Conservation (phyloP, 2,113 vertebrate species). For the Labrus mixtus region DNA sequence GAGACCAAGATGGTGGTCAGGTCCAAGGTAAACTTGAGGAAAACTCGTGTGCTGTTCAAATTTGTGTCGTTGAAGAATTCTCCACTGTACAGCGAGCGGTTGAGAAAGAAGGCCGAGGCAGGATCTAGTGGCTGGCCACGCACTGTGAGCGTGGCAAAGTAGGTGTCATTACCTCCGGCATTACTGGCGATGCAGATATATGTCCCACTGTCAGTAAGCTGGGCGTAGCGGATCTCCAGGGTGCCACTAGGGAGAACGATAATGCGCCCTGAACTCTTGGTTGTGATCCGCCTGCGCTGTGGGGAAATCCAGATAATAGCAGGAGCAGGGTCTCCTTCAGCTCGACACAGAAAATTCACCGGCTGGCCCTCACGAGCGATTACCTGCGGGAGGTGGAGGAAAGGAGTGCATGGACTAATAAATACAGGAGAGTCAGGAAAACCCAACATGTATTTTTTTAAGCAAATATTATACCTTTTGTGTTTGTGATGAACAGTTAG, state of each 20-base stretch:
- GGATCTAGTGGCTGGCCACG: slow-evolving; percentile 81
- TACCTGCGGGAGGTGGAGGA: slow-evolving; percentile 61
- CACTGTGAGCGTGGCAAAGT: slow-evolving; percentile 94
- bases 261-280: slow-evolving; percentile 85
- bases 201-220: slow-evolving; percentile 95
- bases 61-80: slow-evolving; percentile 91
- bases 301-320: slow-evolving; percentile 95
- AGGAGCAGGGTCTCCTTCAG: slow-evolving; percentile 93
- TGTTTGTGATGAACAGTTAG: not conserved
- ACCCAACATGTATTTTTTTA: not conserved
- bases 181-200: slow-evolving; percentile 99
- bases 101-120: slow-evolving; percentile 82
- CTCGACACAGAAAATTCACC: slow-evolving; percentile 92
- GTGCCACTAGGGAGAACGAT: slow-evolving; percentile 90
- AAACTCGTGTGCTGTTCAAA: slow-evolving; percentile 92
- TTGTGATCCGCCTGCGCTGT: slow-evolving; percentile 89
- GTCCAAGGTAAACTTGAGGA: slow-evolving; percentile 94
- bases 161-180: slow-evolving; percentile 96
- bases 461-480: not conserved
- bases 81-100: slow-evolving; percentile 87
- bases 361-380: slow-evolving; percentile 88
- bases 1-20: slow-evolving; percentile 98
- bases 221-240: slow-evolving; percentile 91
- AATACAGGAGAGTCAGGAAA: slow-evolving; percentile 2
- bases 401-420: slow-evolving; percentile 15